Evolutionary conservation across 2,113 vertebrate species (phyloP).

Genomic region (Alouatta palliata): DNA sequence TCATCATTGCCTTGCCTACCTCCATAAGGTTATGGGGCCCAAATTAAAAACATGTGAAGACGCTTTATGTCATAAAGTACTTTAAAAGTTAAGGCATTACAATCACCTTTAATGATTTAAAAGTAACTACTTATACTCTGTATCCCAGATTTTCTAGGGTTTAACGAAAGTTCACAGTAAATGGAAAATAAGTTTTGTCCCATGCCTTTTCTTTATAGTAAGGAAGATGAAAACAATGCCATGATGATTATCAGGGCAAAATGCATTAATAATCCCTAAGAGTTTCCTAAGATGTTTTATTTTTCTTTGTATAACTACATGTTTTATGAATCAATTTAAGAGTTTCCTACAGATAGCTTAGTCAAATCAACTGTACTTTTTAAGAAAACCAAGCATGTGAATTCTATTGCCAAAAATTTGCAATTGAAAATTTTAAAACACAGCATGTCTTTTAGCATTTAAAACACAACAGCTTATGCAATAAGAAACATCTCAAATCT

Average conservation of each 20-base stretch:
- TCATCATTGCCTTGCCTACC: background rate
- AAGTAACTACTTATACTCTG: background rate
- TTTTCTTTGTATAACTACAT: slow-evolving; percentile 32
- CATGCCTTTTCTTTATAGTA: background rate
- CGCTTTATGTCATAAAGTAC: background rate
- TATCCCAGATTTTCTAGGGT: slow-evolving; percentile 2
- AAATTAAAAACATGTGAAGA: background rate
- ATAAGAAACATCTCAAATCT: slow-evolving; percentile 23
- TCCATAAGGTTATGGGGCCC: background rate
- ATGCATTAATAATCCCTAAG: slow-evolving; percentile 13
- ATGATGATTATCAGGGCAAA: slow-evolving; percentile 39
- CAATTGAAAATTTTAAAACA: slow-evolving; percentile 24
- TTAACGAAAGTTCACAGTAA: slow-evolving; percentile 38
- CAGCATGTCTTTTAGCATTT: slow-evolving; percentile 14
- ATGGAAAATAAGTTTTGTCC: slow-evolving; percentile 43
- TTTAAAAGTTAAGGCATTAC: slow-evolving; percentile 19
- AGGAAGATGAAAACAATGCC: slow-evolving; percentile 37
- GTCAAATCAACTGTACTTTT: slow-evolving; percentile 34
- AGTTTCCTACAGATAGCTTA: slow-evolving; percentile 37
- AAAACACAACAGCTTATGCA: slow-evolving; percentile 13
- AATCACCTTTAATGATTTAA: slow-evolving; percentile 49
- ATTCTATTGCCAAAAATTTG: background rate
- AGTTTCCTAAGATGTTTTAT: slow-evolving; percentile 16
- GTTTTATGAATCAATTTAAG: slow-evolving; percentile 46
- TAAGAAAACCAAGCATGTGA: slow-evolving; percentile 39